A percentile compares a stretch with the other conserved stretches of the same genome.
Conservation (phyloP, 1,140 invertebrate genomes). For the Anadara kagoshimensis region DNA sequence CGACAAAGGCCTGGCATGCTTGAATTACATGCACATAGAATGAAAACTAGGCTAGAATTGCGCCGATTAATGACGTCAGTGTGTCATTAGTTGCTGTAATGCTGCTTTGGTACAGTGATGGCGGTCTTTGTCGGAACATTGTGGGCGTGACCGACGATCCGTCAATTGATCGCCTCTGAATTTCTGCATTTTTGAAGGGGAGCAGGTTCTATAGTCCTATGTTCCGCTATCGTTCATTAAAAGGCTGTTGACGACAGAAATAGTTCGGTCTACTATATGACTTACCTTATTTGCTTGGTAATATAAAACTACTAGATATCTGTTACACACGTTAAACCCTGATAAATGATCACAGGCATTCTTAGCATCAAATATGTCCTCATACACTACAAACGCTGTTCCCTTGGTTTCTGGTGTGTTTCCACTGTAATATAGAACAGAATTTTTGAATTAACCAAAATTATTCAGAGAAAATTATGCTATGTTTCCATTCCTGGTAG, state of each 20-base stretch:
- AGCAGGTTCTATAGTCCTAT: neutral
- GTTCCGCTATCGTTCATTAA: neutral
- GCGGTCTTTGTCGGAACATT: neutral
- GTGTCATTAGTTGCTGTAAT: too few species aligned
- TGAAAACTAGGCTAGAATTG: too few species aligned
- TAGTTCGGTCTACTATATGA: too few species aligned
- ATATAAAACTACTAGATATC: constrained; percentile 98
- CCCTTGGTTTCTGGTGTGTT: constrained; percentile 98
- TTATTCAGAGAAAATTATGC: too few species aligned
- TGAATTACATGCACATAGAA: too few species aligned
- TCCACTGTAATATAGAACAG: constrained; percentile 81
- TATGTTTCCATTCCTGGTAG: too few species aligned
- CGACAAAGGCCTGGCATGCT: too few species aligned
- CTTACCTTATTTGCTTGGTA: constrained; percentile 82
- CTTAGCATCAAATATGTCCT: constrained; percentile 99
- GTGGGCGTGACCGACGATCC: neutral
- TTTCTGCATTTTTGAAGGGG: neutral
- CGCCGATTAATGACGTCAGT: too few species aligned
- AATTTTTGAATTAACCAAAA: neutral
- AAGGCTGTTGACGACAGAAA: neutral
- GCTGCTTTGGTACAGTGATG: neutral
- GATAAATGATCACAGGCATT: constrained; percentile 99
- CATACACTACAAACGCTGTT: constrained; percentile 99
- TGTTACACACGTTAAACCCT: constrained; percentile 99
- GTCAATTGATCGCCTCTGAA: too few species aligned